These are phyloP conservation scores for Betta splendens DNA, from an alignment of 2,797 vertebrate species.

Conservation along the genomic window DNA sequence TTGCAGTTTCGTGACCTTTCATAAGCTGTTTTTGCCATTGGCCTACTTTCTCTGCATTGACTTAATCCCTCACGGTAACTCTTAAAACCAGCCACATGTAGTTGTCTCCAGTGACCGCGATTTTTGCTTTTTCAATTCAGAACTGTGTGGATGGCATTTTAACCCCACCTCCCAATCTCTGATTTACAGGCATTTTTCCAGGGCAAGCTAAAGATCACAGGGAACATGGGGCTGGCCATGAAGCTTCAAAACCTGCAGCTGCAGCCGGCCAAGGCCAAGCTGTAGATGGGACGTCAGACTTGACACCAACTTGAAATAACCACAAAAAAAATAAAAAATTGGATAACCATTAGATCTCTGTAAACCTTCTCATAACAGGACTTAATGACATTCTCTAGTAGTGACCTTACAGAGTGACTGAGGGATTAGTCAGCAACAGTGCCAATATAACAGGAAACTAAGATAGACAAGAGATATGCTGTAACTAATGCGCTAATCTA, in stretches of 20 bases:
- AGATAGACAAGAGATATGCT: constrained; percentile 30
- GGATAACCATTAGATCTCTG: constrained; percentile 10
- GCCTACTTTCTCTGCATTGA: constrained; percentile 61
- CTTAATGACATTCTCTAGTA: constrained; percentile 22
- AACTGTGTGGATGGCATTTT: constrained; percentile 17
- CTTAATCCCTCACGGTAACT: constrained; percentile 69
- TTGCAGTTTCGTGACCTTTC: constrained; percentile 41
- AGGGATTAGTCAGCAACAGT: constrained; percentile 34
- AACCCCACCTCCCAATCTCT: constrained; percentile 9
- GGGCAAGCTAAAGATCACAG: constrained; percentile 94
- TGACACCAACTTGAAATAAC: constrained; percentile 13
- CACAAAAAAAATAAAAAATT: neutral
- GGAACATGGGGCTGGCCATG: constrained; percentile 96
- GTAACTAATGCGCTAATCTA: constrained; percentile 36
- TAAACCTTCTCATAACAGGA: constrained; percentile 7
- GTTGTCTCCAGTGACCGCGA: constrained; percentile 3
- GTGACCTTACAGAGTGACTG: constrained; percentile 14
- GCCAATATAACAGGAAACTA: constrained; percentile 18
- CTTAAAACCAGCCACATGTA: constrained; percentile 46
- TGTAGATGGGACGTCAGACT: constrained; percentile 54
- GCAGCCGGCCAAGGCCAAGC: constrained; percentile 90
- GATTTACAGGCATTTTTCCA: constrained; percentile 92
- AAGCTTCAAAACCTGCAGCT: constrained; percentile 94
- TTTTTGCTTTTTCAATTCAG: constrained; percentile 1
- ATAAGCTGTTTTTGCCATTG: constrained; percentile 64